Evolutionary conservation across 2,113 vertebrate genomes (phyloP), one percentile per base, ranked within the genome.

Genomic region (Scomber colias): DNA sequence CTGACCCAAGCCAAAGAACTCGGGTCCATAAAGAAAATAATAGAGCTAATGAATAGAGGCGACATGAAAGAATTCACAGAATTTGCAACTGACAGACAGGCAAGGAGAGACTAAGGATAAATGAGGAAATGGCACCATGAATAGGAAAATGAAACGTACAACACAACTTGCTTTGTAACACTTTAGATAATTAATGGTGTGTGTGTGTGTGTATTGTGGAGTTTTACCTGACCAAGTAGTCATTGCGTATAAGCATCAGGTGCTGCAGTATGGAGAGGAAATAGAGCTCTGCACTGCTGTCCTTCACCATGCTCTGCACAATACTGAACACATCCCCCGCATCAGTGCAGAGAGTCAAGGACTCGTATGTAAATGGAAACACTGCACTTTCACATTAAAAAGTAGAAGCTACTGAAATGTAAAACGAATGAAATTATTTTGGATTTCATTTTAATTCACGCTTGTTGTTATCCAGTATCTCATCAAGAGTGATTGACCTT

Each of bases 191-290:
- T 4, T 19, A 19, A 11, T 55, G 10, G 24, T 15, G 16, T 49
- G 6, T 50, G 16, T 56, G 11, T 46, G 50, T 61, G 19, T 27
- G 66, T 14, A 40, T 0, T 44, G 54, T 2, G 9, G 19, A 44
- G 30, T 66, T 95, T 95, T 96, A 99, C 98, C 97, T 95, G 93
- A 97, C 94, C 93, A 96, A 96, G 94, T 95, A 94, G 89, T 99
- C 97, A 76, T 98, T 98, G 85, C 97, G 93, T 93, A 99, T 95
- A 46, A 99, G 94, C 90, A 98, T 87, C 85, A 99, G 96, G 93
- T 99, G 98, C 73, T 99, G 98, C 79, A 99, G 96, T 91, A 99
- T 97, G 77, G 98, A 99, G 83, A 99, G 95, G 81, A 99, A 99
- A 92, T 97, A 94, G 77, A 92, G 91, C 90, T 98, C 97, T 4